Evolutionary conservation across 1,140 invertebrate species (phyloP), one percentile per base, ranked within the genome.

Genomic region (Formica exsecta): DNA sequence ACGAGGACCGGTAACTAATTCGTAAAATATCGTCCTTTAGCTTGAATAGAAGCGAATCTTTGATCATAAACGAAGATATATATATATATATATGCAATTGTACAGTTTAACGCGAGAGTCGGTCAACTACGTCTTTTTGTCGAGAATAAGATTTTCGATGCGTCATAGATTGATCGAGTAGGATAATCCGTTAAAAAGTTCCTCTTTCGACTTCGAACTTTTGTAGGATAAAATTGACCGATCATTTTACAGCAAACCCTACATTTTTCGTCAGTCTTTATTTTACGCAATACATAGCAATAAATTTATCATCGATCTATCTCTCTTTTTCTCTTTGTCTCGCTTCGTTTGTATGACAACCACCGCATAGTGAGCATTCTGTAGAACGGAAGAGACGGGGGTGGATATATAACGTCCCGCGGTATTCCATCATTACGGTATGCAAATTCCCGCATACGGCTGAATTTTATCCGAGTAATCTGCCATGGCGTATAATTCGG

Each of bases 401-500:
- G n/a, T 68, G 75, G 79, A 44, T 44, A 44, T 32, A 85, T 79
- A 79, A 85, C 75, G 75, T 85, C 76, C 85, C 76, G 76, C 75
- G 85, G 85, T 86, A 86, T 86, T 86, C 85, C 86, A 85, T 88
- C 87, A 87, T 89, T 87, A 87, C 80, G 88, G 89, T 92, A 93
- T 94, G 93, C 92, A 93, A 94, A 94, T 94, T 83, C 61, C 68
- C 48, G 87, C 85, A 86, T 86, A 87, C 89, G 88, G 86, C 88
- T 90, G 89, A 92, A 94, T 94, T 94, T 94, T 93, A 93, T 93
- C 91, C 93, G 83, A 89, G 89, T 92, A 93, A 94, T 94, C 93
- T 92, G 91, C 90, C 86, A 73, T 83, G 90, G 59, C 81, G 89
- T 88, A 90, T 92, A 93, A 93, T 93, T 93, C 89, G 90, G 91